These are phyloP conservation scores for Rhipidura dahli DNA, from an alignment of 2,113 vertebrate species.

Conservation along the genomic window DNA sequence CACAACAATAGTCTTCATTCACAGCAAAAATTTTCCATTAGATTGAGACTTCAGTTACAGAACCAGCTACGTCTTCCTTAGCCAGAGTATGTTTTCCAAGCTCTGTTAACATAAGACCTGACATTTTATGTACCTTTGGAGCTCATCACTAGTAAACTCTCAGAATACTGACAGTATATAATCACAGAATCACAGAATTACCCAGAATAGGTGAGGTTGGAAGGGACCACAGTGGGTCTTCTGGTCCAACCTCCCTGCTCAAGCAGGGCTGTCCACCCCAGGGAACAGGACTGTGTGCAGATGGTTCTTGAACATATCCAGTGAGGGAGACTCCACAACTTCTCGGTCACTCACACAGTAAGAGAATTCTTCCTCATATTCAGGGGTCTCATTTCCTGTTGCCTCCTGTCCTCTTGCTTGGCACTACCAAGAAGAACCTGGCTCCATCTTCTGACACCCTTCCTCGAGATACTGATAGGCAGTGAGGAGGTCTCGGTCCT, in stretches of 20 bases:
- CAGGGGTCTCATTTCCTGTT: neutral
- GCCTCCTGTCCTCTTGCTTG: neutral
- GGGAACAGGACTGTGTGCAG: neutral
- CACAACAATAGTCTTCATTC: neutral
- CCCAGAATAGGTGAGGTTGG: neutral
- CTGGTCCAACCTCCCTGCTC: neutral
- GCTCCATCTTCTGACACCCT: neutral
- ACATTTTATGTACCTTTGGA: neutral
- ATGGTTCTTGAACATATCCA: neutral
- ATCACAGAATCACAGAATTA: neutral
- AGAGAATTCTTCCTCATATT: neutral
- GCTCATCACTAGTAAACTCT: neutral
- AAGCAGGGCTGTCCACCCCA: neutral
- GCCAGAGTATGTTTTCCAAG: neutral
- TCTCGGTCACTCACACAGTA: accelerated
- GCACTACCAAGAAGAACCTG: neutral
- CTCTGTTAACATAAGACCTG: neutral
- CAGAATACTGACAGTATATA: neutral
- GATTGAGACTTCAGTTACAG: neutral
- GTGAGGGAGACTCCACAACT: neutral
- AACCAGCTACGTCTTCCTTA: neutral
- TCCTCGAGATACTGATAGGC: neutral
- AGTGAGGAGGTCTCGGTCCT: neutral
- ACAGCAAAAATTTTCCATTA: neutral
- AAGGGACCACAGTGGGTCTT: neutral